Percentiles rank a stretch among this genome's conserved stretches.
Evolutionary conservation across 2,113 vertebrate genomes (phyloP).

Genomic region (Sula dactylatra): DNA sequence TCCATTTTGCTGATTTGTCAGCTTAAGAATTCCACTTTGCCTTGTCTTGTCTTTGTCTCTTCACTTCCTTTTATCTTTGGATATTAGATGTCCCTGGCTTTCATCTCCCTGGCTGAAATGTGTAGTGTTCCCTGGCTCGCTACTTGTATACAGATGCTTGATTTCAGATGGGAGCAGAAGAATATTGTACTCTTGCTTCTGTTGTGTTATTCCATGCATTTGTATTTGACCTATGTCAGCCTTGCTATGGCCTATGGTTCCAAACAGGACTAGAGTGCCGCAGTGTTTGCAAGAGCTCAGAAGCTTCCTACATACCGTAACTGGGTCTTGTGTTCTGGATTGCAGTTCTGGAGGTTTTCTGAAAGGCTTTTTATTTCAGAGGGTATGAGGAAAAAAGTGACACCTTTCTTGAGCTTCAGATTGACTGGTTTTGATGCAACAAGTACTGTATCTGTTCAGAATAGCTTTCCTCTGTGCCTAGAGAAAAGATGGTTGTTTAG

Average conservation of each 20-base stretch:
- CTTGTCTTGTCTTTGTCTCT: slow-evolving; percentile 8
- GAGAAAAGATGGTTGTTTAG: neutral
- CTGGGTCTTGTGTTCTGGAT: neutral
- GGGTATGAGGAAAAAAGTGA: neutral
- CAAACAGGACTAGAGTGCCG: neutral
- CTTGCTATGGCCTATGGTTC: neutral
- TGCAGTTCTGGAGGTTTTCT: neutral
- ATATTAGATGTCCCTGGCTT: slow-evolving; percentile 19
- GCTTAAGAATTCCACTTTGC: slow-evolving; percentile 27
- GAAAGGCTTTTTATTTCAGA: neutral
- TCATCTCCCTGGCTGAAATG: slow-evolving; percentile 31
- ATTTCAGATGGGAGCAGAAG: neutral
- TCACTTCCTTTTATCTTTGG: neutral
- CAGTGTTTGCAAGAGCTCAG: neutral
- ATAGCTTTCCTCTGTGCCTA: neutral
- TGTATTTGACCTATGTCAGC: neutral
- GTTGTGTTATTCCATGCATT: neutral
- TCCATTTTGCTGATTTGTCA: slow-evolving; percentile 17
- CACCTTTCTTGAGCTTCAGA: neutral
- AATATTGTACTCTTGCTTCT: neutral
- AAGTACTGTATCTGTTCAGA: neutral
- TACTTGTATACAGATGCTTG: slow-evolving; percentile 18
- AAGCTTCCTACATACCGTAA: neutral
- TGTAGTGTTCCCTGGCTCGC: slow-evolving; percentile 10
- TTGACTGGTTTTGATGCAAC: neutral